Evolutionary conservation across 2,888 invertebrate genomes (phyloP).

Genomic region (Tipula confusa): DNA sequence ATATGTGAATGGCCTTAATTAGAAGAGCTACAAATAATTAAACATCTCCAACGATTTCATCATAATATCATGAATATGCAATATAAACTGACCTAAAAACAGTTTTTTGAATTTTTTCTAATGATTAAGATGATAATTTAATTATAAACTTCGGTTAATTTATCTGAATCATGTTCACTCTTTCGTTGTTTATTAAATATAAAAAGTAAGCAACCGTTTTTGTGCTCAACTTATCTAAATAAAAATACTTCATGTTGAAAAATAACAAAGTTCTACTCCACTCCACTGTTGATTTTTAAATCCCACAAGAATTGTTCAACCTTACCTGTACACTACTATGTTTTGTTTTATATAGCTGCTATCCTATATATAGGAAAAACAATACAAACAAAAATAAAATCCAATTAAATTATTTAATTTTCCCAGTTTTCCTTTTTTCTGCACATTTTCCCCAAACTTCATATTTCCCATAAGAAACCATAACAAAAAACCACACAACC

Average conservation of each 20-base stretch:
- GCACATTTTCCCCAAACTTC: neutral
- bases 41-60: no score
- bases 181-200: no score
- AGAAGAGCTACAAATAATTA: no score
- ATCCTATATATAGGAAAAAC: neutral
- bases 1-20: no score
- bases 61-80: no score
- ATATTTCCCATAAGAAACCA: neutral
- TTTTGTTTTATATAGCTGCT: neutral
- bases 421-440: neutral
- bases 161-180: no score
- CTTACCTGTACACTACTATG: neutral
- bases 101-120: no score
- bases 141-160: no score
- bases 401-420: constrained; percentile 25
- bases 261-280: neutral
- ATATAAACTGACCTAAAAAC: no score
- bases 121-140: no score
- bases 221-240: no score
- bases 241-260: neutral
- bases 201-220: no score
- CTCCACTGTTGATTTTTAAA: neutral
- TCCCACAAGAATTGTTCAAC: neutral
- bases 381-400: neutral
- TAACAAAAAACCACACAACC: neutral